Base-by-base conservation (phyloP, 2,113 vertebrate genomes). In the Centropristis striata region DNA sequence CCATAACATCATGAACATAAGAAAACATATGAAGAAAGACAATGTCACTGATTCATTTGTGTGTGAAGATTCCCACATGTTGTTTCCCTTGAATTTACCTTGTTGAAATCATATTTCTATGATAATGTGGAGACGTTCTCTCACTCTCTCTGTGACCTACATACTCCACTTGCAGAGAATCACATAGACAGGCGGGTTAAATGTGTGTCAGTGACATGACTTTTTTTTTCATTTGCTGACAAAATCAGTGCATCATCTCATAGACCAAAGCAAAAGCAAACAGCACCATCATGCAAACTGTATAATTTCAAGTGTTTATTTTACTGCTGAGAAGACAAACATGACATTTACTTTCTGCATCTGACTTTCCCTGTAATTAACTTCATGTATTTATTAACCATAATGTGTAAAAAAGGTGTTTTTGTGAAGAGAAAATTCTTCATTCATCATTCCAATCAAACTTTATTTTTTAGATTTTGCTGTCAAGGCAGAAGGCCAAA, bases 131-230 rank as follows among this genome's bases (percentile, higher is more conserved):
- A 8, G 20, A 20, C 5, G 57, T 71, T 4, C 21, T 64, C 61
- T 41, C n/a, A 4, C 10, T 21, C 71, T 77, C 12, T 3, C 57
- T 39, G 58, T 75, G 85, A 81, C 77, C 77, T 28, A 78, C 53
- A 71, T 83, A 37, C 54, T 57, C 46, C 32, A 0, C 55, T 71
- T 1, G 57, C 78, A 50, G 46, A 59, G 12, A 71, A 32, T 47
- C 61, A 72, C 1, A 67, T 7, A 13, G 49, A 21, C 41, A 42
- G 73, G 61, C 0, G 1, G 47, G 75, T 71, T 75, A 67, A 16
- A 20, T 75, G 36, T 18, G 27, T 51, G 55, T 79, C 55, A 69
- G 54, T 68, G 59, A 49, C 63, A 37, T 18, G 44, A 57, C 55
- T 81, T 66, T 49, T 28, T 60, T 69, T 46, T 51, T 68, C 21